Conservation (phyloP, 2,797 vertebrate genomes). For the Cirrhinus mrigala region DNA sequence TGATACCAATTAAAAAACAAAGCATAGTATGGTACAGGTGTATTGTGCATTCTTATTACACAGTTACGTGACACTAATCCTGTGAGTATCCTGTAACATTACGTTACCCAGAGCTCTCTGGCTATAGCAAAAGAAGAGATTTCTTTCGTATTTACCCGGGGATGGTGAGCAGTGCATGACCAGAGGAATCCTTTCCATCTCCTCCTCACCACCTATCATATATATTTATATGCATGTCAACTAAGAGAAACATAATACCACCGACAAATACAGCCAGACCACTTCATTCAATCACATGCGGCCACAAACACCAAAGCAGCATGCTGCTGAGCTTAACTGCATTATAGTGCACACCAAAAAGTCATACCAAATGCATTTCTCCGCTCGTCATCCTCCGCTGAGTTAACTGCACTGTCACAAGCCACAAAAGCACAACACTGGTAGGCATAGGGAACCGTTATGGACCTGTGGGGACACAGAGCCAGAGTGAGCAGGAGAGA, state of each 20-base stretch:
- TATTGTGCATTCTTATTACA: background rate
- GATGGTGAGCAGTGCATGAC: constrained; percentile 93
- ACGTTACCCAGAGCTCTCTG: background rate
- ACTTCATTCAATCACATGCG: constrained; percentile 16
- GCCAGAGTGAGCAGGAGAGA: background rate
- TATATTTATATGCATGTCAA: constrained; percentile 33
- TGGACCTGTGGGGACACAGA: constrained; percentile 81
- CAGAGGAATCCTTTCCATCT: constrained; percentile 84
- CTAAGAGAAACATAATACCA: background rate
- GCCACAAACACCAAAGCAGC: constrained; percentile 17
- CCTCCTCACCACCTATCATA: constrained; percentile 75
- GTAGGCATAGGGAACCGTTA: constrained; percentile 96
- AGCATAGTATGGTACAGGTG: background rate
- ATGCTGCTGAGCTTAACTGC: background rate
- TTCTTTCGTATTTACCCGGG: constrained; percentile 81
- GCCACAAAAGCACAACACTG: constrained; percentile 97
- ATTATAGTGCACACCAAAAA: constrained; percentile 21
- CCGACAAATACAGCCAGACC: constrained; percentile 9
- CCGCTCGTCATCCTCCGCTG: constrained; percentile 77
- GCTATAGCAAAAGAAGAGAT: background rate
- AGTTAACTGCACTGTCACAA: constrained; percentile 83
- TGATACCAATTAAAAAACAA: background rate
- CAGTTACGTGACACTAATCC: background rate
- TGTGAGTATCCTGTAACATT: background rate
- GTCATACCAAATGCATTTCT: constrained; percentile 76